Percentiles rank a stretch among this genome's conserved stretches.
phyloP scores from a whole-genome alignment of 1,140 invertebrate genomes.

The Drosophila oshimai region DNA sequence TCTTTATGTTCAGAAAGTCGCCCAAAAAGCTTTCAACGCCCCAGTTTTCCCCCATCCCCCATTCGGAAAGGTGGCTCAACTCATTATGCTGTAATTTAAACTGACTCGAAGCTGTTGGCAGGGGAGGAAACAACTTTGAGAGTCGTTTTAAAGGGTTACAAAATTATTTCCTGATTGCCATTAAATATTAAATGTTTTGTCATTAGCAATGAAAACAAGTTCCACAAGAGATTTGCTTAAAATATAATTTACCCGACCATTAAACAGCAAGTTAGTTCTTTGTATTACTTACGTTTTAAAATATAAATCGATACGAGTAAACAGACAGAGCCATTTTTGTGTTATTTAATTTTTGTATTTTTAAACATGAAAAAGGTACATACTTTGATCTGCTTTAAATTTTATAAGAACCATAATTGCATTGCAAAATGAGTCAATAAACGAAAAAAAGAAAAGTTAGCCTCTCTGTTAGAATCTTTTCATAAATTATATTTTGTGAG shows the following conservation, averaged over 20 bases:
- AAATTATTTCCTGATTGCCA: neutral
- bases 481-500: no score
- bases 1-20: constrained; percentile 53
- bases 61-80: constrained; percentile 27
- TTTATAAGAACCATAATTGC: no score
- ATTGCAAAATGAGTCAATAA: no score
- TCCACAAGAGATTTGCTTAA: neutral
- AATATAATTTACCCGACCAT: neutral
- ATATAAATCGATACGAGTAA: no score
- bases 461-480: no score
- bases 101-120: constrained; percentile 44
- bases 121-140: neutral
- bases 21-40: constrained; percentile 31
- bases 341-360: no score
- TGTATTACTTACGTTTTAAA: no score
- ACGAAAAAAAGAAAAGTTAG: no score
- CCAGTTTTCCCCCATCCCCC: neutral
- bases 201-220: neutral
- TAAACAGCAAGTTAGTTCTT: neutral
- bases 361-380: no score
- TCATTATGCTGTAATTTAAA: constrained; percentile 69
- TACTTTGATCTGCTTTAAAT: no score
- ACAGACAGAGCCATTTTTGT: no score
- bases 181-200: constrained; percentile 26
- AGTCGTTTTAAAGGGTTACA: constrained; percentile 27